These are phyloP conservation scores for Egretta garzetta DNA, from an alignment of 2,113 vertebrate species.

Conservation along the genomic window DNA sequence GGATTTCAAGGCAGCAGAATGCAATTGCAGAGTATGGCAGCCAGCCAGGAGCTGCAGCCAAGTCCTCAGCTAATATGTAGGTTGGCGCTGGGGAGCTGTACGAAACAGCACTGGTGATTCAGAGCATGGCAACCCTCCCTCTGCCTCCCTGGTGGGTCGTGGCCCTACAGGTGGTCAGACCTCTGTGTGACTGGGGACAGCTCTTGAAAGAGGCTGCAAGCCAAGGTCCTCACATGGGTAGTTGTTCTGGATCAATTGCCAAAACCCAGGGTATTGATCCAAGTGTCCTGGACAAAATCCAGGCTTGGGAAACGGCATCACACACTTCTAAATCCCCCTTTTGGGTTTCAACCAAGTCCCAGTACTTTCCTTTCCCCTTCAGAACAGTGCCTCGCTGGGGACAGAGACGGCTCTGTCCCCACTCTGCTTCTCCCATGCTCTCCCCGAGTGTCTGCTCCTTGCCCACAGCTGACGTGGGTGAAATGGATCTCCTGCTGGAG, in stretches of 20 bases:
- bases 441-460: not conserved
- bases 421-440: not conserved
- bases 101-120: not conserved
- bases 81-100: not conserved
- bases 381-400: not conserved
- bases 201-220: not conserved
- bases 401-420: not conserved
- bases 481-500: not conserved
- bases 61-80: not conserved
- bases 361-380: not conserved
- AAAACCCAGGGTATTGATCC: not conserved
- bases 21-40: not conserved
- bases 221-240: not conserved
- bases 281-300: not conserved
- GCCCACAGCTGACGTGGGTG: not conserved
- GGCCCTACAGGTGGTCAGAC: not conserved
- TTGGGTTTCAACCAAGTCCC: not conserved
- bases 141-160: not conserved
- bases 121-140: not conserved
- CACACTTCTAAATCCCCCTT: not conserved
- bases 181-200: not conserved
- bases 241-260: not conserved
- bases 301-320: not conserved
- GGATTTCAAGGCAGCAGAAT: constrained; percentile 1
- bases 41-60: not conserved